Conservation (phyloP, 92 coral and sea anemone species). For the Porites evermanni region DNA sequence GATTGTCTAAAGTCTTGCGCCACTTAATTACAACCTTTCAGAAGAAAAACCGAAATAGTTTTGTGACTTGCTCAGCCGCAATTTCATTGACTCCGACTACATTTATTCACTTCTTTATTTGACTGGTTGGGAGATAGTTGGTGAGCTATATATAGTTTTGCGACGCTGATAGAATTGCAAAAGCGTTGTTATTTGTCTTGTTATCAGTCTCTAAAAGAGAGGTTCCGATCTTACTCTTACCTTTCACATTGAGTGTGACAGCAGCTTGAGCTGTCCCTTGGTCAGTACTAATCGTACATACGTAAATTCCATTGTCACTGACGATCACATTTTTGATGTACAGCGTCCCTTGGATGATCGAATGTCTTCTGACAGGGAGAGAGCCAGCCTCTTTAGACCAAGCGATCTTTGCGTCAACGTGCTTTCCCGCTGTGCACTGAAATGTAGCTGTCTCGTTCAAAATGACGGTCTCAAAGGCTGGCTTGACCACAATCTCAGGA, state of each 20-base stretch:
- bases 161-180: too few species aligned
- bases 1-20: too few species aligned
- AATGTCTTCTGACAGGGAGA: conserved; percentile 26
- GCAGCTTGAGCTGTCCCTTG: conserved; percentile 31
- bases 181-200: too few species aligned
- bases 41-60: too few species aligned
- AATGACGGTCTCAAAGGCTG: conserved; percentile 17
- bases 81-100: too few species aligned
- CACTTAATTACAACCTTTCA: too few species aligned
- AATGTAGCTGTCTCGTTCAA: conserved; percentile 22
- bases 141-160: too few species aligned
- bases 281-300: conserved; percentile 41
- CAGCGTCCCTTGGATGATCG: conserved; percentile 32
- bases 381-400: conserved; percentile 44
- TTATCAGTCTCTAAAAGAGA: too few species aligned
- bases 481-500: conserved; percentile 32
- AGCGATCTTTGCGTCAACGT: background rate
- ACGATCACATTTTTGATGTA: conserved; percentile 17
- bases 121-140: too few species aligned
- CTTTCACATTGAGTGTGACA: conserved; percentile 40
- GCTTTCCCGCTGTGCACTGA: conserved; percentile 21
- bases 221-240: background rate
- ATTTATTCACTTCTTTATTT: too few species aligned
- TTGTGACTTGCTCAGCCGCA: too few species aligned
- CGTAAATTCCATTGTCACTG: conserved; percentile 32